Conservation (phyloP, 1,140 invertebrate genomes). For the Steinernema feltiae region DNA sequence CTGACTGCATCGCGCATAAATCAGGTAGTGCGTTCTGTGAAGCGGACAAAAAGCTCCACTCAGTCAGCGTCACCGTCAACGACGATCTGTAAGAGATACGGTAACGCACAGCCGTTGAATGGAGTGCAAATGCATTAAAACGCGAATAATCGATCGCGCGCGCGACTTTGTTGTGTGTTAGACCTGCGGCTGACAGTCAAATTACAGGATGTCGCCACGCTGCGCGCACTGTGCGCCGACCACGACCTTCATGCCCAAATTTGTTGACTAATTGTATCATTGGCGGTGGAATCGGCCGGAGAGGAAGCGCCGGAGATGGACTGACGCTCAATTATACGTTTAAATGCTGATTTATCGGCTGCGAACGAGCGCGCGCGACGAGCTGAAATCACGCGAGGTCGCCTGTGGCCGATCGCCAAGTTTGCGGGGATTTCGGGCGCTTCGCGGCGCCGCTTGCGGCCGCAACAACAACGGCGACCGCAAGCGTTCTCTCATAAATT, state of each 20-base stretch:
- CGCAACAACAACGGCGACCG: background rate
- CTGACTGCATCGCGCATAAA: no score
- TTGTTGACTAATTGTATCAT: conserved; percentile 15
- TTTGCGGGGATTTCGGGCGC: no score
- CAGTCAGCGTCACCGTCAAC: background rate
- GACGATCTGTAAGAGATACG: background rate
- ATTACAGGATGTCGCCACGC: conserved; percentile 12
- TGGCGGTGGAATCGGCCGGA: background rate
- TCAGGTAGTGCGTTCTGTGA: no score
- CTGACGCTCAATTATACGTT: background rate
- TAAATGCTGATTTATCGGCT: conserved; percentile 15
- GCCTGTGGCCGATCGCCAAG: background rate
- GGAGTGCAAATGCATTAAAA: conserved; percentile 7
- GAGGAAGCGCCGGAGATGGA: no score
- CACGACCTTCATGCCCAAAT: conserved; percentile 15
- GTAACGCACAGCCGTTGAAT: no score
- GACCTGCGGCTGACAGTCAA: conserved; percentile 9
- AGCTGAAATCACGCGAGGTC: conserved; percentile 1
- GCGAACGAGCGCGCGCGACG: background rate
- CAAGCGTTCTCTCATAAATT: background rate
- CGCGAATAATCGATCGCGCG: background rate
- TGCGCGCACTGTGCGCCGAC: background rate
- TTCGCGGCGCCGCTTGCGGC: background rate
- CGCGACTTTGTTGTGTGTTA: background rate
- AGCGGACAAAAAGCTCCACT: background rate